Evolutionary conservation across 2,113 vertebrate genomes (phyloP).

Genomic region (Rattus norvegicus): DNA sequence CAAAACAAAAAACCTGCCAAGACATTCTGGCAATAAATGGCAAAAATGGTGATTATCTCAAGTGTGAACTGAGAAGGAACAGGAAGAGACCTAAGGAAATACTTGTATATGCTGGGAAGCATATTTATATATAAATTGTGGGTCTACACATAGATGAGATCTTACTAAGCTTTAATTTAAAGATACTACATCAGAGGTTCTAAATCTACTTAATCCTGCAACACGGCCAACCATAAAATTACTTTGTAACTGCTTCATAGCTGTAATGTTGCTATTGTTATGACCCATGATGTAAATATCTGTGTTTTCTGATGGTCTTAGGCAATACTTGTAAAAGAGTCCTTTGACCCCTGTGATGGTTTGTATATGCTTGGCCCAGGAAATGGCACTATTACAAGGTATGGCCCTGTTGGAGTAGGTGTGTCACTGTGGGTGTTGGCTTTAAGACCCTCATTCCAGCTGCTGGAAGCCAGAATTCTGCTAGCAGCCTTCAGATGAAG

Average conservation of each 20-base stretch:
- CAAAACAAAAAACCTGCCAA: not conserved
- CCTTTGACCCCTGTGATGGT: not conserved
- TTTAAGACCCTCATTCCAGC: too few species aligned
- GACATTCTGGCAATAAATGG: not conserved
- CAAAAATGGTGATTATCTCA: slow-evolving; percentile 18
- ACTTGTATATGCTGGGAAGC: not conserved
- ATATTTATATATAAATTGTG: not conserved
- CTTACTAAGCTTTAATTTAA: slow-evolving; percentile 43
- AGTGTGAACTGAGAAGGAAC: not conserved
- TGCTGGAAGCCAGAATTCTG: too few species aligned
- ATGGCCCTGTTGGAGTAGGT: too few species aligned
- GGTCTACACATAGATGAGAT: not conserved
- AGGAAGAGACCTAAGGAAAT: not conserved
- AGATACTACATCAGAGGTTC: not conserved
- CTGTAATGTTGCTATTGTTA: not conserved
- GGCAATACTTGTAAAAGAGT: not conserved
- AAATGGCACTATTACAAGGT: too few species aligned
- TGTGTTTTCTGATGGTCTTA: not conserved
- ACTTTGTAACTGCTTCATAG: not conserved
- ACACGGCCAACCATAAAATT: not conserved
- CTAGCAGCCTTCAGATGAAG: too few species aligned
- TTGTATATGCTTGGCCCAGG: too few species aligned
- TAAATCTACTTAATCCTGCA: not conserved
- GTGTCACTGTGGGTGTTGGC: too few species aligned
- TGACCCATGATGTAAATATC: not conserved